These are phyloP conservation scores for Stenopsyche tienmushanensis DNA, from an alignment of 1,140 invertebrate species.

Conservation along the genomic window DNA sequence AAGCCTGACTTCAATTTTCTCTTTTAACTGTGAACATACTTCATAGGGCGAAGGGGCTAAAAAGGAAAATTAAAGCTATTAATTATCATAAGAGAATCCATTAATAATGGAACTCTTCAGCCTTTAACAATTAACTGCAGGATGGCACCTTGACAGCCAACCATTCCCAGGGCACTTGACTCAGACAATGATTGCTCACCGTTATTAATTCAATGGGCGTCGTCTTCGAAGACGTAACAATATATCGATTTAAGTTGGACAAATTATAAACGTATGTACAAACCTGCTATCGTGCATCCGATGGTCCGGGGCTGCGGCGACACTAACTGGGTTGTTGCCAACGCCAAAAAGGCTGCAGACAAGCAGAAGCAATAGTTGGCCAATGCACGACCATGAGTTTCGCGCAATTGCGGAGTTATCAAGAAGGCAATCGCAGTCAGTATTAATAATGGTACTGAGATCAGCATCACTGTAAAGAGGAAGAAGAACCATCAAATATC, in stretches of 20 bases:
- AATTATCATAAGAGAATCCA: constrained; percentile 18
- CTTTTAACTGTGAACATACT: too few relatives aligned
- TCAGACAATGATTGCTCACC: not conserved
- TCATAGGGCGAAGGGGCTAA: too few relatives aligned
- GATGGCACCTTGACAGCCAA: constrained; percentile 4
- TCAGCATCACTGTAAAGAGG: constrained; percentile 46
- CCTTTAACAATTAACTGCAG: constrained; percentile 25
- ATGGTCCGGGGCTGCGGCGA: constrained; percentile 43
- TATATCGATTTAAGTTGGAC: not conserved
- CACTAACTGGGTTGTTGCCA: constrained; percentile 52
- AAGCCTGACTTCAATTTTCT: too few relatives aligned
- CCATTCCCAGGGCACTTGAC: not conserved
- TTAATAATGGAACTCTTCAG: constrained; percentile 21
- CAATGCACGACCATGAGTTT: constrained; percentile 54
- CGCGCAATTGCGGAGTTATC: constrained; percentile 51
- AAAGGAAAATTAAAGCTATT: constrained; percentile 24
- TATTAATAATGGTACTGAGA: constrained; percentile 56
- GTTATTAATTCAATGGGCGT: not conserved
- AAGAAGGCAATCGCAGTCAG: constrained; percentile 53
- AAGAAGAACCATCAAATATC: not conserved
- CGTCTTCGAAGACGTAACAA: not conserved
- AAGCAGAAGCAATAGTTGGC: constrained; percentile 54
- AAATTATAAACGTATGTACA: not conserved
- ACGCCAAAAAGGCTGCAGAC: constrained; percentile 50
- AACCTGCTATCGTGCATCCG: constrained; percentile 51